A percentile compares a stretch with the other conserved stretches of the same genome.
phyloP scores from a whole-genome alignment of 2,797 vertebrate species.

The Eleutherodactylus coqui region DNA sequence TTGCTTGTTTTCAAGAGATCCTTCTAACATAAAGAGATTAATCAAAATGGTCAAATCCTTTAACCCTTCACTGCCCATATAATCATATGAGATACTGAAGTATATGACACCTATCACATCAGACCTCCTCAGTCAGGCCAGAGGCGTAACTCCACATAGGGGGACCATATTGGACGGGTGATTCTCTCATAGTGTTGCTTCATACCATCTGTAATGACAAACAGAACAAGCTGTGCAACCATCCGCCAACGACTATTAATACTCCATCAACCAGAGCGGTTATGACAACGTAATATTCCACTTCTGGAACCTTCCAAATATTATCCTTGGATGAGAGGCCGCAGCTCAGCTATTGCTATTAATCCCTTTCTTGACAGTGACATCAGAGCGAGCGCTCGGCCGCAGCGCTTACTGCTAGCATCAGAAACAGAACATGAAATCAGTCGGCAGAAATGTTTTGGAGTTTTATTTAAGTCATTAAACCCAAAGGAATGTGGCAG shows the following conservation, averaged over 20 bases:
- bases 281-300: slow-evolving; percentile 25
- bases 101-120: too few species aligned
- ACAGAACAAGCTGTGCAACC: neutral
- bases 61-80: neutral
- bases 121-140: too few species aligned
- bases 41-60: neutral
- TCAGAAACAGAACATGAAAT: slow-evolving; percentile 37
- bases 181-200: neutral
- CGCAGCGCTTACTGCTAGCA: slow-evolving; percentile 12
- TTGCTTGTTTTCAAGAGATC: too few species aligned
- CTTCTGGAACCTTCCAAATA: neutral
- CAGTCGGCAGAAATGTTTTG: slow-evolving; percentile 16
- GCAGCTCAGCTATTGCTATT: too few species aligned
- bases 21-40: too few species aligned
- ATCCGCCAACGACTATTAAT: slow-evolving; percentile 32
- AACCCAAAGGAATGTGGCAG: neutral
- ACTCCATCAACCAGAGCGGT: neutral
- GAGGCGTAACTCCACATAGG: neutral
- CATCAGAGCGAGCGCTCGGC: slow-evolving; percentile 18
- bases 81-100: neutral
- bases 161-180: neutral
- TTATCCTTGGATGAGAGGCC: slow-evolving; percentile 31
- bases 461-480: slow-evolving; percentile 21
- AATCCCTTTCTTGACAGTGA: too few species aligned
- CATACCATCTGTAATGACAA: slow-evolving; percentile 8